Percentiles rank a stretch among this genome's conserved stretches.
Evolutionary conservation across 2,888 invertebrate genomes (phyloP).

Genomic region (Parnassius smintheus): DNA sequence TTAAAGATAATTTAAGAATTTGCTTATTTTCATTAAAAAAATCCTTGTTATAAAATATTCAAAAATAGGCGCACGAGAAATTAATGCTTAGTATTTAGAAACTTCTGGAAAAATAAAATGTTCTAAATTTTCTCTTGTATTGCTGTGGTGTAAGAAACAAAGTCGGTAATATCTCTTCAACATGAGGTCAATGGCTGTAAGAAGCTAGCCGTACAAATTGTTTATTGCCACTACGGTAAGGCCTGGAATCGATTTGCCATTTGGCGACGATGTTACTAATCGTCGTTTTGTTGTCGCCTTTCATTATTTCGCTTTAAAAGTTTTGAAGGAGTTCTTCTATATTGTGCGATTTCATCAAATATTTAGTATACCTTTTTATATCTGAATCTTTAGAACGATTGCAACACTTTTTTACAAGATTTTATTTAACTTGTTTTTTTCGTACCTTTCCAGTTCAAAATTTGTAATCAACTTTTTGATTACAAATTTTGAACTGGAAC

Average conservation of each 20-base stretch:
- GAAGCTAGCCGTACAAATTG: slow-evolving; percentile 34
- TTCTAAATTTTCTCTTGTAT: not conserved
- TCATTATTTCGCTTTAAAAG: slow-evolving; percentile 19
- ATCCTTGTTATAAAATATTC: too few species aligned
- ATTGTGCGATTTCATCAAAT: not conserved
- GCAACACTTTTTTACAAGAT: too few species aligned
- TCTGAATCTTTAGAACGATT: not conserved
- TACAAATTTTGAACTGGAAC: too few species aligned
- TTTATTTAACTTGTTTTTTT: too few species aligned
- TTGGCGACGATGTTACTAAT: slow-evolving; percentile 17
- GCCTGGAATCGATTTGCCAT: slow-evolving; percentile 18
- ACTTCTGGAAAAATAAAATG: not conserved
- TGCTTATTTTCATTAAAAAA: too few species aligned
- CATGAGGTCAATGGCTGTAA: slow-evolving; percentile 38
- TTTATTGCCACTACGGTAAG: slow-evolving; percentile 28
- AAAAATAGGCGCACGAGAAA: too few species aligned
- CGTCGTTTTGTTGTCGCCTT: slow-evolving; percentile 21
- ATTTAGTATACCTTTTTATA: not conserved
- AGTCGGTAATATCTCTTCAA: slow-evolving; percentile 30
- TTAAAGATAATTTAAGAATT: too few species aligned
- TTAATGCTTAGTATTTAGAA: too few species aligned
- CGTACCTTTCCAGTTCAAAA: too few species aligned
- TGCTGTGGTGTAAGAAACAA: slow-evolving; percentile 8
- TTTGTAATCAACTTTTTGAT: too few species aligned
- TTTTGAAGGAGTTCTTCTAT: not conserved